These are phyloP conservation scores for Sturmia bella DNA, from an alignment of 2,888 invertebrate species.

Conservation along the genomic window DNA sequence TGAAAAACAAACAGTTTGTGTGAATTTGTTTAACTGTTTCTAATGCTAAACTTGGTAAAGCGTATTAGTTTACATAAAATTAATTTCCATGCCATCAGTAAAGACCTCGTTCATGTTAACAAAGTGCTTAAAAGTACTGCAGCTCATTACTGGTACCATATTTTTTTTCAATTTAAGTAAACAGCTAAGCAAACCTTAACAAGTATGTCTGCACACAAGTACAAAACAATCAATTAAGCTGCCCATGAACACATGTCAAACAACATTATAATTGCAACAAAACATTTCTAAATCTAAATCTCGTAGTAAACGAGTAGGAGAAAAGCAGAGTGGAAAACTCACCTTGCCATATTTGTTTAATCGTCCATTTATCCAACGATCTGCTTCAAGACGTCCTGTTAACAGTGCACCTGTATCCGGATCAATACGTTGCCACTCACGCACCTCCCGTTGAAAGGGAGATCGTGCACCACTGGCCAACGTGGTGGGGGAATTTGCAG, in stretches of 20 bases:
- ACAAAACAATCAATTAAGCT: constrained; percentile 51
- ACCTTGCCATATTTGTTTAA: constrained; percentile 82
- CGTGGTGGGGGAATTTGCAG: constrained; percentile 48
- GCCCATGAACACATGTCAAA: constrained; percentile 58
- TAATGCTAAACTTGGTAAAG: constrained; percentile 48
- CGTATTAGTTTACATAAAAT: constrained; percentile 44
- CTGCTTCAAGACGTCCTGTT: constrained; percentile 82
- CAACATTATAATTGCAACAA: constrained; percentile 51
- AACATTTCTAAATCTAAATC: too few species aligned
- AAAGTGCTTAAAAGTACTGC: not conserved
- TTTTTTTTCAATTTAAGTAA: constrained; percentile 6
- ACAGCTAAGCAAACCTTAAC: too few species aligned
- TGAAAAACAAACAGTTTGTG: not conserved
- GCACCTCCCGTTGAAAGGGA: constrained; percentile 82
- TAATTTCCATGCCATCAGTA: constrained; percentile 30
- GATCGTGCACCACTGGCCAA: constrained; percentile 75
- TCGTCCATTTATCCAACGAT: constrained; percentile 82
- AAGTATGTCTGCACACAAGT: not conserved
- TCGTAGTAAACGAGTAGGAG: constrained; percentile 25
- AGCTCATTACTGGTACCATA: not conserved
- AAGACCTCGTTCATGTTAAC: constrained; percentile 31
- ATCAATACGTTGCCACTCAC: constrained; percentile 82
- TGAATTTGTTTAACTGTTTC: constrained; percentile 24
- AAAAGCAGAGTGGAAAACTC: constrained; percentile 68
- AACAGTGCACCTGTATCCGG: constrained; percentile 82